Evolutionary conservation across 1,140 invertebrate species (phyloP), one percentile per base, ranked within the genome.

Genomic region (Metopolophium dirhodum): DNA sequence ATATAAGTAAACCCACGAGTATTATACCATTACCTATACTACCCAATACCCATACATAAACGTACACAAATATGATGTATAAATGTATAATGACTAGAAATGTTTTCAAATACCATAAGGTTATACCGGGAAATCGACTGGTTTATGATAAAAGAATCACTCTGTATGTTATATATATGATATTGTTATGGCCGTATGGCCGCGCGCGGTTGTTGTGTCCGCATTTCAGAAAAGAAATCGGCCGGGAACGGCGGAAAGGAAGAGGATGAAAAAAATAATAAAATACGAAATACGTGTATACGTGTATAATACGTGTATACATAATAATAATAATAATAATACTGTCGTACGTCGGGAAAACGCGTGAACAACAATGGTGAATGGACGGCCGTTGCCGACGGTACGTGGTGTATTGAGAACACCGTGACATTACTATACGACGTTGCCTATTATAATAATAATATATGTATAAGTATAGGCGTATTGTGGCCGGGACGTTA

Each of bases 361-460:
- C 91, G 91, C 18, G 49, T 30, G n/a, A 86, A 85, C 49, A 86
- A 93, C 91, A 93, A 93, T 93, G 82, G 49, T n/a, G 88, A 57
- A 57, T 54, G 82, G 41, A 54, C 30, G 30, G 22, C n/a, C 45
- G 35, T 9, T 51, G 49, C 82, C 82, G 82, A 37, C 82, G 35
- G 91, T 83, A 93, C 91, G 91, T 93, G 91, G 68, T 85, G 49
- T 54, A 93, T 92, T 92, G n/a, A 92, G 22, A 92, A 45, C 30
- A 92, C 91, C 91, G 47, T 83, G 91, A 92, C 91, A 30, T 49
- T 85, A n/a, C 61, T 77, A 77, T 77, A 54, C 47, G 49, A 89
- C 49, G 22, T 77, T 77, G 30, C 26, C 57, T 61, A 61, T 61
- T 61, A 61, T 61, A 61, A 61, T 61, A 20, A 54, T 54, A 54